Percentiles rank a stretch among this genome's conserved stretches.
phyloP scores from a whole-genome alignment of 2,113 vertebrate species.

The Ammodytes dubius region DNA sequence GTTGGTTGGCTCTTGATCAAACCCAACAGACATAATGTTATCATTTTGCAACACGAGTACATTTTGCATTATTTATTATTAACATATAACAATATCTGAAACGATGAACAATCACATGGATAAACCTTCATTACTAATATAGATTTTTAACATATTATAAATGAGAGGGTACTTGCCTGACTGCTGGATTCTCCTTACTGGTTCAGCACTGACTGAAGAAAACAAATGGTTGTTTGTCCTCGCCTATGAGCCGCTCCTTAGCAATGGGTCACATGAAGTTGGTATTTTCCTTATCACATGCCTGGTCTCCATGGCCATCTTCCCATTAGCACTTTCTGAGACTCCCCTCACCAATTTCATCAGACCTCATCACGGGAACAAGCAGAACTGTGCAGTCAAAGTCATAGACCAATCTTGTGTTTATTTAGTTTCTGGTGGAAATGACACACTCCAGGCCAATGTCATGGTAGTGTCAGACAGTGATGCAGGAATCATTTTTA shows the following conservation, averaged over 20 bases:
- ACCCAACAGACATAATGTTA: background rate
- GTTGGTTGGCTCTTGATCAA: background rate
- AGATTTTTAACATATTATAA: background rate
- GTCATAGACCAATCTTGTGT: constrained; percentile 11
- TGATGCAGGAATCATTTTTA: background rate
- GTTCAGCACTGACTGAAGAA: constrained; percentile 56
- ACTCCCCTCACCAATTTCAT: constrained; percentile 55
- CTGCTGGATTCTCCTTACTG: constrained; percentile 40
- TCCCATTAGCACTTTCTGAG: constrained; percentile 51
- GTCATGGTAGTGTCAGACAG: background rate
- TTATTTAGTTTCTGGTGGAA: constrained; percentile 16
- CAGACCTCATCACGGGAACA: constrained; percentile 36
- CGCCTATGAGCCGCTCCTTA: constrained; percentile 65
- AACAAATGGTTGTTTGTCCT: constrained; percentile 78
- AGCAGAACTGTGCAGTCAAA: constrained; percentile 1
- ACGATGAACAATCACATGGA: background rate
- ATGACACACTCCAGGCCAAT: background rate
- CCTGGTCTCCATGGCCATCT: constrained; percentile 58
- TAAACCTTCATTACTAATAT: background rate
- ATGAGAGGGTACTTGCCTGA: constrained; percentile 71
- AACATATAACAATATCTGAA: background rate
- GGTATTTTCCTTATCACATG: constrained; percentile 84
- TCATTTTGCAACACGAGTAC: background rate
- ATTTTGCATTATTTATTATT: background rate
- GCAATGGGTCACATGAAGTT: constrained; percentile 86